Percentiles rank a stretch among this genome's conserved stretches.
Evolutionary conservation across 2,888 invertebrate genomes (phyloP).

Genomic region (Torymus texanus): DNA sequence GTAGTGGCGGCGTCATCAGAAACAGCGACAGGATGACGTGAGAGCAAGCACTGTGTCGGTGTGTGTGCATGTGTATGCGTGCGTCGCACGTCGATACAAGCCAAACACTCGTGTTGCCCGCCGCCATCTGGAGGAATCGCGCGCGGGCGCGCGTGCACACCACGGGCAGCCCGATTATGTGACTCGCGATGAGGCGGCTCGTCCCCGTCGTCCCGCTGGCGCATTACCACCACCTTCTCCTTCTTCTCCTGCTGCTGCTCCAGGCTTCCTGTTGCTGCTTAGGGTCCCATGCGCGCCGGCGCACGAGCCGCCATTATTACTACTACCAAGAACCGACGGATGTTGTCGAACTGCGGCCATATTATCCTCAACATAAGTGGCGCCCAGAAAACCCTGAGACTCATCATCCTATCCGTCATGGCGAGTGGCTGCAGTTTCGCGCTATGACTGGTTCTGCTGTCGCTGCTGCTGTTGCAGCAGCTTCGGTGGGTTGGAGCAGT

Average conservation of each 20-base stretch:
- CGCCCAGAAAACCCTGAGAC: constrained; percentile 64
- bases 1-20: no score
- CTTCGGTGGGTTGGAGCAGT: constrained; percentile 4
- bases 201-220: constrained; percentile 59
- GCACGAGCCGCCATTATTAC: constrained; percentile 36
- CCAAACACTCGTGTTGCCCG: no score
- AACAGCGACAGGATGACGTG: no score
- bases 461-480: no score
- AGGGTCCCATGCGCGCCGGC: constrained; percentile 56
- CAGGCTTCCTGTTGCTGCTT: constrained; percentile 61
- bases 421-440: constrained; percentile 63
- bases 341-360: background rate
- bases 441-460: constrained; percentile 59
- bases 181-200: constrained; percentile 66
- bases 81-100: no score
- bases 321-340: constrained; percentile 34
- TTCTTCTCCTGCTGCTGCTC: constrained; percentile 61
- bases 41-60: no score
- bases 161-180: constrained; percentile 24
- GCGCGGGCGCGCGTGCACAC: background rate
- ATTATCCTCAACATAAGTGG: constrained; percentile 22
- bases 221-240: constrained; percentile 60
- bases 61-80: no score
- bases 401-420: constrained; percentile 69
- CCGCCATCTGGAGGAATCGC: background rate